Evolutionary conservation across 2,888 invertebrate species (phyloP).

Genomic region (Xanthostigma xanthostigma): DNA sequence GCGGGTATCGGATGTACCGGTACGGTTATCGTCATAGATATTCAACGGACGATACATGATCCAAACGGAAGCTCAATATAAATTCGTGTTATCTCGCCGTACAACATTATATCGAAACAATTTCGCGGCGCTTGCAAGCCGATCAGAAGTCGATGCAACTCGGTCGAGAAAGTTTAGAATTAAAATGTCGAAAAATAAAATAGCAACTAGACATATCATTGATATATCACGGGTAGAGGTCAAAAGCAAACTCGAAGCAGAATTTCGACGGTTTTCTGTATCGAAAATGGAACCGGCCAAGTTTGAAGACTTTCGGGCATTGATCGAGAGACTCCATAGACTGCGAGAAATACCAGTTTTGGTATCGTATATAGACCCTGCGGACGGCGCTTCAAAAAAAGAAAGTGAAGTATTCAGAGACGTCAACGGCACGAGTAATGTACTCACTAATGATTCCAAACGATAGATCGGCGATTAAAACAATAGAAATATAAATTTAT

Average conservation of each 20-base stretch:
- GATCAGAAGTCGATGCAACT: conserved; percentile 48
- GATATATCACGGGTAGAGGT: conserved; percentile 51
- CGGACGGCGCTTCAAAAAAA: conserved; percentile 74
- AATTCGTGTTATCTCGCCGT: conserved; percentile 98
- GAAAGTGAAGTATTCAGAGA: conserved; percentile 26
- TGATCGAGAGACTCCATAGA: conserved; percentile 72
- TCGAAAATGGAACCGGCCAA: conserved; percentile 58
- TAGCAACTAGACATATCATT: conserved; percentile 53
- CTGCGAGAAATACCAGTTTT: conserved; percentile 78
- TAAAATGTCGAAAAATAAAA: conserved; percentile 35
- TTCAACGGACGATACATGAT: conserved; percentile 98
- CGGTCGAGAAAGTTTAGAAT: conserved; percentile 37
- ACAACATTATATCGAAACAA: conserved; percentile 84
- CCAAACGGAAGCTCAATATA: conserved; percentile 99
- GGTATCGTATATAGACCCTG: conserved; percentile 90
- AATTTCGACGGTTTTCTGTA: conserved; percentile 89
- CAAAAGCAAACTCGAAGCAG: conserved; percentile 95
- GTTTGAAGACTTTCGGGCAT: conserved; percentile 75
- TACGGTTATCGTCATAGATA: conserved; percentile 97
- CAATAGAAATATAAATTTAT: too few species aligned
- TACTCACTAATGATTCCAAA: conserved; percentile 1
- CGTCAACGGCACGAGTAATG: neutral
- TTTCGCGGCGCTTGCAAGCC: conserved; percentile 74
- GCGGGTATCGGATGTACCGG: conserved; percentile 98
- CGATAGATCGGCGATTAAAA: neutral